Percentiles rank a stretch among this genome's conserved stretches.
These are phyloP conservation scores for Willisornis vidua DNA, from an alignment of 2,113 vertebrate genomes.

Conservation along the genomic window DNA sequence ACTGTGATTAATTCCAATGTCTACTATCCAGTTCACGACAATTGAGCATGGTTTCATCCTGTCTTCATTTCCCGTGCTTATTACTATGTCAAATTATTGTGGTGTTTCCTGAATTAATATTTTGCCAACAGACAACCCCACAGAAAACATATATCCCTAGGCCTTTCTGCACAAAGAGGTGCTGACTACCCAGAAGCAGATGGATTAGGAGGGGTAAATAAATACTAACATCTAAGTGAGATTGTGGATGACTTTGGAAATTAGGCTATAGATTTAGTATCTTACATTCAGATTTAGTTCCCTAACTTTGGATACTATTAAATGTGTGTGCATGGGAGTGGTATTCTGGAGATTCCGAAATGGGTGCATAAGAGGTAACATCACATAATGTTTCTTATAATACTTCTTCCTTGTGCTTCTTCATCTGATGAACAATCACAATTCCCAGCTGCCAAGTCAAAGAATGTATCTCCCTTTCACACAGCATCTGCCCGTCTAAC, in stretches of 20 bases:
- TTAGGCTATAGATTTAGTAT: not conserved
- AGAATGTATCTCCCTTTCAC: not conserved
- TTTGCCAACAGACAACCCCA: not conserved
- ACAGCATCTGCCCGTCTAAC: not conserved
- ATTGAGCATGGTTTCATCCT: not conserved
- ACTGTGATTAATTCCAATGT: not conserved
- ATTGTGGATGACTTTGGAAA: not conserved
- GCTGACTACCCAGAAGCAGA: slow-evolving; percentile 25
- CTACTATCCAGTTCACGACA: not conserved
- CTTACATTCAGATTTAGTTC: not conserved
- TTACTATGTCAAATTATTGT: not conserved
- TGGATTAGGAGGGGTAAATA: not conserved
- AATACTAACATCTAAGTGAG: not conserved
- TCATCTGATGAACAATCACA: not conserved
- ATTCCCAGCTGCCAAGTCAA: slow-evolving; percentile 3
- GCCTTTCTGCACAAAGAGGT: not conserved
- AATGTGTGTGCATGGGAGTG: not conserved
- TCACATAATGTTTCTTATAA: not conserved
- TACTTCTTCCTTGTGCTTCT: not conserved
- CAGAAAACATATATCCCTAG: not conserved
- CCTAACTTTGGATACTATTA: not conserved
- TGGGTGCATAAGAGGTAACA: not conserved
- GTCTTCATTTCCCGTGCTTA: not conserved
- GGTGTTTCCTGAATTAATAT: not conserved
- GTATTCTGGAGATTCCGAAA: not conserved